Evolutionary conservation across 92 coral and sea anemone species (phyloP), one percentile per base, ranked within the genome.

Genomic region (Pocillopora meandrina): DNA sequence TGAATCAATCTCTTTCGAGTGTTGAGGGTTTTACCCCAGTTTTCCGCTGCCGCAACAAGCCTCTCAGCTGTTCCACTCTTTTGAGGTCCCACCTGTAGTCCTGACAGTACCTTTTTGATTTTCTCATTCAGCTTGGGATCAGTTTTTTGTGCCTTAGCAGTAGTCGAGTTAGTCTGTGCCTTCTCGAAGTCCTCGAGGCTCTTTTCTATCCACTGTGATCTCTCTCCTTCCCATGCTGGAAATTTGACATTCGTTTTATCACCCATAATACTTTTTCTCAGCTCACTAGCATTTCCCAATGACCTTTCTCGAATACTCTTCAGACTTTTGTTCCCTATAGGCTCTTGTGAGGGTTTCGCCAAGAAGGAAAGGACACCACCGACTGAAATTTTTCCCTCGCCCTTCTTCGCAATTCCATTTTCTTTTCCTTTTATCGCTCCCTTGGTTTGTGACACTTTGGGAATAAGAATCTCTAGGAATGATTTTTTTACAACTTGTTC

Each of bases 31-130:
- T 87, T 87, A 7, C 95, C 98, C 98, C 98, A 94, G 23, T 82
- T 83, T 57, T 91, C 90, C 1, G 85, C 98, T 1, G 95, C 93
- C 11, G 95, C 92, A 52, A 93, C 89, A 35, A 93, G 87, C 26
- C 86, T 92, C 75, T 84, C 87, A 18, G 97, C 82, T 57, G 92
- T 89, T 68, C 92, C 88, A 55, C 87, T 64, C 77, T 89, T 88
- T 20, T 84, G 85, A 55, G 95, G 58, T 70, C 88, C 93, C 0
- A 93, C 90, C 64, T 91, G 87, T 31, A 93, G 81, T 84, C 84
- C 86, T 0, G 95, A 89, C 18, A 93, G 78, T 14, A 93, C 81
- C 20, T 87, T 80, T 77, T 89, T 91, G 71, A 93, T 88, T 83
- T 87, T 87, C 52, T 83, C 79, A 47, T 89, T 85, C 31, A 93